These are phyloP conservation scores for Cryptophagus acutangulus DNA, from an alignment of 2,888 invertebrate genomes.

Conservation along the genomic window DNA sequence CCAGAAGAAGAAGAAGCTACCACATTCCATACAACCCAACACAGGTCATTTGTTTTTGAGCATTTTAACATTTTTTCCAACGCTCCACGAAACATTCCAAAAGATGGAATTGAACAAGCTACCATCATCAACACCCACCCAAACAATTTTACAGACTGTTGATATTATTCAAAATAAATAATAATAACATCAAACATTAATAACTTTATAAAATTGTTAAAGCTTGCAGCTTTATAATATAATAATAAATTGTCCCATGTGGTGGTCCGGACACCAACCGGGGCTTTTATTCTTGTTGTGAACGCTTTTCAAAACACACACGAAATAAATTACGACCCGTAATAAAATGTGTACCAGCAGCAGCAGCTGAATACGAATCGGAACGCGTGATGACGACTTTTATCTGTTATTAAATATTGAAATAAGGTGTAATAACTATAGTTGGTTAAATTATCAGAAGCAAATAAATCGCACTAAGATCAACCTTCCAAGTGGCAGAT, in stretches of 20 bases:
- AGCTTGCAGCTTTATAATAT: slow-evolving; percentile 32
- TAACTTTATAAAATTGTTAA: slow-evolving; percentile 35
- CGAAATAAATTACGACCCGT: too few relatives aligned
- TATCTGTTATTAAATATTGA: too few relatives aligned
- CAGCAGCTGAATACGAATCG: too few relatives aligned
- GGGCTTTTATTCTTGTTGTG: slow-evolving; percentile 29
- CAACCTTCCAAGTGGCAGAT: slow-evolving; percentile 32
- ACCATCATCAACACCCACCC: background rate
- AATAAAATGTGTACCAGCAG: too few relatives aligned
- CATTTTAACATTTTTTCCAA: slow-evolving; percentile 13
- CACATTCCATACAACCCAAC: slow-evolving; percentile 13
- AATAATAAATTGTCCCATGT: slow-evolving; percentile 38
- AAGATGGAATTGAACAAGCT: background rate
- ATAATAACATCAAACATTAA: slow-evolving; percentile 34
- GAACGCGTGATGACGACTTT: too few relatives aligned
- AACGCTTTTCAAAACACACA: slow-evolving; percentile 33
- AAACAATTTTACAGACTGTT: too few relatives aligned
- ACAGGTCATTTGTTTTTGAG: slow-evolving; percentile 12
- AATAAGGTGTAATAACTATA: background rate
- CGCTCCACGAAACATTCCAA: background rate
- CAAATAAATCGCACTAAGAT: slow-evolving; percentile 33
- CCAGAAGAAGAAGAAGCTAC: slow-evolving; percentile 8
- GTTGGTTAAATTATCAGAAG: slow-evolving; percentile 34
- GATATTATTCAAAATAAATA: background rate
- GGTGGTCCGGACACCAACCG: slow-evolving; percentile 33